These are phyloP conservation scores for Resseliella maxima DNA, from an alignment of 2,888 invertebrate species.

Conservation along the genomic window DNA sequence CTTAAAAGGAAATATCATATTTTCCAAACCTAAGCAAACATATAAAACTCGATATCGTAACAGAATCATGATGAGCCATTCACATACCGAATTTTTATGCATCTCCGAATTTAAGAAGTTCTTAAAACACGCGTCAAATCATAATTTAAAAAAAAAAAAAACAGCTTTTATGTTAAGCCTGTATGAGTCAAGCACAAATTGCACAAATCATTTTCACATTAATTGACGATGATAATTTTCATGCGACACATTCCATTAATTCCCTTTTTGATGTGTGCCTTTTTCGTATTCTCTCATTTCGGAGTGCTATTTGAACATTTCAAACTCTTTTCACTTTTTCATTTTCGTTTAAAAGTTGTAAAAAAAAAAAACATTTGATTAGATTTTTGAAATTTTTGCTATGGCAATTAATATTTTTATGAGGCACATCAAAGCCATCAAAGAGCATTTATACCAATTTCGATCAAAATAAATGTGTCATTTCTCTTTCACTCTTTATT, in stretches of 20 bases:
- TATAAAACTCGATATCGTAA: too few species aligned
- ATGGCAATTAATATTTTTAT: conserved; percentile 12
- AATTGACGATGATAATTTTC: conserved; percentile 26
- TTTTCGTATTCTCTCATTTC: not conserved
- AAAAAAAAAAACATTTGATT: not conserved
- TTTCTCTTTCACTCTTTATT: too few species aligned
- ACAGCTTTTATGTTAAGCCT: not conserved
- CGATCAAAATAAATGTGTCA: not conserved
- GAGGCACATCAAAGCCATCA: not conserved
- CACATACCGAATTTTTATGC: too few species aligned
- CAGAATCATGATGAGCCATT: too few species aligned
- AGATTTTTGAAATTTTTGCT: conserved; percentile 13
- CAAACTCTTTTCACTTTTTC: not conserved
- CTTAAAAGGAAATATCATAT: too few species aligned
- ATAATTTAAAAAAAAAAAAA: too few species aligned
- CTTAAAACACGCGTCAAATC: conserved; percentile 12
- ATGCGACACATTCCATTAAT: not conserved
- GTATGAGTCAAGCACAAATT: conserved; percentile 16
- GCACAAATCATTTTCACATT: conserved; percentile 37
- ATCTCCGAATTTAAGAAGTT: not conserved
- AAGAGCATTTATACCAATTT: not conserved
- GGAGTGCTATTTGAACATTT: too few species aligned
- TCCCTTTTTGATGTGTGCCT: not conserved
- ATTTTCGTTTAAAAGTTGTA: not conserved
- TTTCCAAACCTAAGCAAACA: too few species aligned